Conservation (phyloP, 2,113 vertebrate genomes). For the Brienomyrus brachyistius region DNA sequence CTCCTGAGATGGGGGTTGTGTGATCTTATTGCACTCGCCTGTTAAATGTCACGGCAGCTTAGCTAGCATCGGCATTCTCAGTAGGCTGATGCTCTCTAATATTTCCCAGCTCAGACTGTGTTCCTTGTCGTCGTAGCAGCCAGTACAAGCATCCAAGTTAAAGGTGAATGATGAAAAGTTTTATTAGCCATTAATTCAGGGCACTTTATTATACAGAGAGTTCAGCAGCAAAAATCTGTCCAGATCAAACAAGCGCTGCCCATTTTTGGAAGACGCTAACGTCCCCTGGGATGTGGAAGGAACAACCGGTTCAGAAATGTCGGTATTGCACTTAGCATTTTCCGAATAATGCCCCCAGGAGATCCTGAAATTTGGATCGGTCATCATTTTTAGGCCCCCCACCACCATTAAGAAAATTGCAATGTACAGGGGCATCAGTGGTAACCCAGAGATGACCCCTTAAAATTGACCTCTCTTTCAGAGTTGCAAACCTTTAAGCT, state of each 20-base stretch:
- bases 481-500: not conserved
- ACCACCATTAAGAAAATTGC: not conserved
- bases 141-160: not conserved
- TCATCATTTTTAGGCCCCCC: not conserved
- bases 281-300: not conserved
- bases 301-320: not conserved
- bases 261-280: not conserved
- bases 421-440: too few species aligned
- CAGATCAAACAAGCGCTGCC: not conserved
- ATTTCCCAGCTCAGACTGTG: too few species aligned
- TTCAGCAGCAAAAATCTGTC: not conserved
- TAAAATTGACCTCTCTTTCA: not conserved
- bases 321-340: not conserved
- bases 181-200: not conserved
- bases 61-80: not conserved
- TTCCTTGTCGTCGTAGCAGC: not conserved
- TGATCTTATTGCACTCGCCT: not conserved
- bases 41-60: not conserved
- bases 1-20: not conserved
- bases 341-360: not conserved
- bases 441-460: not conserved
- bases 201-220: not conserved
- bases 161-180: not conserved
- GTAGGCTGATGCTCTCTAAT: not conserved
- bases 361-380: not conserved